Conservation (phyloP, 2,113 vertebrate species). For the Origma solitaria region DNA sequence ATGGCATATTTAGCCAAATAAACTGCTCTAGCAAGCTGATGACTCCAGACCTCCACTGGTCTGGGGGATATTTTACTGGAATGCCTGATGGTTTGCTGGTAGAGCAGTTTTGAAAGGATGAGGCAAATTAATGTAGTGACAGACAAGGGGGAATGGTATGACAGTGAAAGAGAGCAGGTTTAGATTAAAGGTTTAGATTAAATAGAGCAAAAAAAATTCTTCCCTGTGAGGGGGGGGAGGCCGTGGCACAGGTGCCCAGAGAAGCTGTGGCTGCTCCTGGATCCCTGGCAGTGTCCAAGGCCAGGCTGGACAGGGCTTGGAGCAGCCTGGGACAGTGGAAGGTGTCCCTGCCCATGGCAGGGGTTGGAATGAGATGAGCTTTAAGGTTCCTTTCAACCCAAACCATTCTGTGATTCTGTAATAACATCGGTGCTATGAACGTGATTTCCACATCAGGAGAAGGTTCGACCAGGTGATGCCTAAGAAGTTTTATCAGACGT, state of each 20-base stretch:
- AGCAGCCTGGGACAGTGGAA: fast-evolving
- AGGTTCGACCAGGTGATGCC: neutral
- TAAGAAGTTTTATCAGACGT: neutral
- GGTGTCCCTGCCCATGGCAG: neutral
- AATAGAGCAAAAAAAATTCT: no score
- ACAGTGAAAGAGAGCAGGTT: neutral
- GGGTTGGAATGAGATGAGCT: neutral
- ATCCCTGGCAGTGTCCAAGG: neutral
- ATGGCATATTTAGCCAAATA: constrained; percentile 70
- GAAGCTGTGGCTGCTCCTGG: neutral
- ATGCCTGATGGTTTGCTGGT: neutral
- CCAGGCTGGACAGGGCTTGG: fast-evolving
- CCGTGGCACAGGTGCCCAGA: neutral
- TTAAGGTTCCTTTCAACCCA: neutral
- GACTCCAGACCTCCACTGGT: neutral
- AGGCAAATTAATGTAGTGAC: neutral
- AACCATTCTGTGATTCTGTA: neutral
- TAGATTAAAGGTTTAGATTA: no score
- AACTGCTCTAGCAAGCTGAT: constrained; percentile 47
- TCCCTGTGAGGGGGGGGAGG: neutral
- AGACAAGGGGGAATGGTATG: neutral
- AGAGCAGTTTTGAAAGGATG: neutral
- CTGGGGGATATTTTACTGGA: neutral
- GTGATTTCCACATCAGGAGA: neutral
- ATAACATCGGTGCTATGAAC: fast-evolving